Evolutionary conservation across 2,113 vertebrate genomes (phyloP), one percentile per base, ranked within the genome.

Genomic region (Corythoichthys intestinalis): DNA sequence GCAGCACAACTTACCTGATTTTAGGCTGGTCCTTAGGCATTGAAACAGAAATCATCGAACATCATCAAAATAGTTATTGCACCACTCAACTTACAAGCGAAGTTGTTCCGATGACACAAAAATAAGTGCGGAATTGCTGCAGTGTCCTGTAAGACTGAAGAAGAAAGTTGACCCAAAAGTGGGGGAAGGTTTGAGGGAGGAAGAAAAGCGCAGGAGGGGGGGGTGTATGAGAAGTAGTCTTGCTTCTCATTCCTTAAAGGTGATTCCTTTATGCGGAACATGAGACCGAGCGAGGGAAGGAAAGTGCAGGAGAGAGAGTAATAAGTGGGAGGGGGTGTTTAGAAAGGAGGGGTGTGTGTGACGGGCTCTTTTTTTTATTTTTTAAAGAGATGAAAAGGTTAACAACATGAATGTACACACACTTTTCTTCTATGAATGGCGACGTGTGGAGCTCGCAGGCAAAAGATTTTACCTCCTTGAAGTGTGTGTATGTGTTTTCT

Each of bases 251-350:
- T 84, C 34, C 56, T 58, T 85, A 88, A 89, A 89, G 88, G 85
- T 89, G 86, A 86, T 77, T 89, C 83, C 84, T 87, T 87, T 84
- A 89, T 92, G 90, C 85, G 74, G 83, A 88, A 79, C 74, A 83
- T 78, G 78, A 88, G 83, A 71, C 79, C 34, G 64, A 81, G 69
- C 49, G 50, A 73, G 71, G 75, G 63, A 60, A 69, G 28, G 70
- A 78, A 67, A 28, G 37, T 65, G 70, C 13, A 61, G 60, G 64
- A 14, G 76, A 72, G 65, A 72, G 66, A 65, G 54, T 69, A 65
- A 20, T 76, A 65, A 76, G 79, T 72, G 64, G 57, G 79, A 58
- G 44, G 60, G 67, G 11, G 65, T 15, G 47, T 59, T 41, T 67
- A 34, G 14, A 17, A 53, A 34, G 68, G 49, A 38, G 65, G 48